A percentile compares a stretch with the other conserved stretches of the same genome.
Evolutionary conservation across 2,888 invertebrate genomes (phyloP).

Genomic region (Hedychridium roseum): DNA sequence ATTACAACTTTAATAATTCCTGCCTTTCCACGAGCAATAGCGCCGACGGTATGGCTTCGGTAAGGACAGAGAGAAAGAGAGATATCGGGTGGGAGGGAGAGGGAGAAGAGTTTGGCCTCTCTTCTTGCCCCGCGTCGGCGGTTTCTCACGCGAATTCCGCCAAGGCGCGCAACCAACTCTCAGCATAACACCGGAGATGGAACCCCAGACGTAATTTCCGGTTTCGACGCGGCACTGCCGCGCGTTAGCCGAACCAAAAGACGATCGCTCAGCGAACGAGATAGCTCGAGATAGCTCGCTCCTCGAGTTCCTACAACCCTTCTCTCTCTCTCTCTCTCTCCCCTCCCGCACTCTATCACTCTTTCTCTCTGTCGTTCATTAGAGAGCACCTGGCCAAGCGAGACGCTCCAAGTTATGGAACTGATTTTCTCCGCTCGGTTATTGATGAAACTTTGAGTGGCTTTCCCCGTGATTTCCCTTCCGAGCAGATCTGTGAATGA

Average conservation of each 20-base stretch:
- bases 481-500: too few relatives aligned
- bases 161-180: slow-evolving; percentile 45
- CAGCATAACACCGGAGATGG: slow-evolving; percentile 62
- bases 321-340: slow-evolving; percentile 4
- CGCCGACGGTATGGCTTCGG: too few relatives aligned
- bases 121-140: slow-evolving; percentile 22
- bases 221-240: slow-evolving; percentile 48
- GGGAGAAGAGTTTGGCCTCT: too few relatives aligned
- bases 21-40: slow-evolving; percentile 9
- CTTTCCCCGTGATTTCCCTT: too few relatives aligned
- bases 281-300: slow-evolving; percentile 42
- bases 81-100: too few relatives aligned
- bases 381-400: too few relatives aligned
- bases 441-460: too few relatives aligned
- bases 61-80: too few relatives aligned
- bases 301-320: slow-evolving; percentile 23
- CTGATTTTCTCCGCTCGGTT: too few relatives aligned
- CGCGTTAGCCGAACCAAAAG: slow-evolving; percentile 57
- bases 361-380: too few relatives aligned
- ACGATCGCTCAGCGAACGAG: slow-evolving; percentile 55
- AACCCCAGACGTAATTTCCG: slow-evolving; percentile 63
- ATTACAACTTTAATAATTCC: slow-evolving; percentile 54
- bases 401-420: too few relatives aligned
- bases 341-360: not conserved
- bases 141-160: slow-evolving; percentile 42